Conservation (phyloP, 2,888 invertebrate species). For the Acrocera orbiculus region DNA sequence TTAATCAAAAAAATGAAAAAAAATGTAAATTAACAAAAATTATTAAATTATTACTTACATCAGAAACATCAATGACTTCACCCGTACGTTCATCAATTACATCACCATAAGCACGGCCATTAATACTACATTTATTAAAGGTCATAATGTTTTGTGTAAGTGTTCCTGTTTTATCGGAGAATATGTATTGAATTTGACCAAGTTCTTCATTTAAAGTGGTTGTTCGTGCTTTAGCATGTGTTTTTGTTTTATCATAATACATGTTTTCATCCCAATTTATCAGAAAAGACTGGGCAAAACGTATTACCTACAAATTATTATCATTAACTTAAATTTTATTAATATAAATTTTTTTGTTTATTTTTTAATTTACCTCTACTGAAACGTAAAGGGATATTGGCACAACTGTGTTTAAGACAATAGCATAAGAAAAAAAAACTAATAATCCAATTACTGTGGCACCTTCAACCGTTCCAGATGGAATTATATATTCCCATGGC, state of each 20-base stretch:
- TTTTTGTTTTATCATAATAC: slow-evolving; percentile 80
- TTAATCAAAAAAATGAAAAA: slow-evolving; percentile 3
- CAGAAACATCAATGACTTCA: slow-evolving; percentile 68
- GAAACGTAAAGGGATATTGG: slow-evolving; percentile 97
- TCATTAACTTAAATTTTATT: neutral
- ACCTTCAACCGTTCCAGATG: slow-evolving; percentile 62
- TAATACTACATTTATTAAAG: slow-evolving; percentile 96
- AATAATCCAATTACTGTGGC: slow-evolving; percentile 87
- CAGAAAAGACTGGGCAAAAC: slow-evolving; percentile 93
- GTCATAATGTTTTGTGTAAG: slow-evolving; percentile 99
- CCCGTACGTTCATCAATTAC: slow-evolving; percentile 72
- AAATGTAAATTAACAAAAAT: neutral
- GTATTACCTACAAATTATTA: slow-evolving; percentile 82
- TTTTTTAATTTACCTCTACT: slow-evolving; percentile 50
- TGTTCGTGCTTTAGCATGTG: slow-evolving; percentile 87
- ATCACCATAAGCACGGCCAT: slow-evolving; percentile 83
- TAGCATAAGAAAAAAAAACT: slow-evolving; percentile 98
- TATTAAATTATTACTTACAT: slow-evolving; percentile 39
- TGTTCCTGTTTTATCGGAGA: slow-evolving; percentile 98
- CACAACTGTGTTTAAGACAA: slow-evolving; percentile 98
- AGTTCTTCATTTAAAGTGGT: slow-evolving; percentile 97
- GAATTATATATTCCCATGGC: slow-evolving; percentile 88
- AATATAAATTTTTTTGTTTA: neutral
- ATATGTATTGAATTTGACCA: slow-evolving; percentile 97
- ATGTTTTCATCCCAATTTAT: slow-evolving; percentile 99